phyloP scores from a whole-genome alignment of 1,140 invertebrate species.

The Eufriesea mexicana region DNA sequence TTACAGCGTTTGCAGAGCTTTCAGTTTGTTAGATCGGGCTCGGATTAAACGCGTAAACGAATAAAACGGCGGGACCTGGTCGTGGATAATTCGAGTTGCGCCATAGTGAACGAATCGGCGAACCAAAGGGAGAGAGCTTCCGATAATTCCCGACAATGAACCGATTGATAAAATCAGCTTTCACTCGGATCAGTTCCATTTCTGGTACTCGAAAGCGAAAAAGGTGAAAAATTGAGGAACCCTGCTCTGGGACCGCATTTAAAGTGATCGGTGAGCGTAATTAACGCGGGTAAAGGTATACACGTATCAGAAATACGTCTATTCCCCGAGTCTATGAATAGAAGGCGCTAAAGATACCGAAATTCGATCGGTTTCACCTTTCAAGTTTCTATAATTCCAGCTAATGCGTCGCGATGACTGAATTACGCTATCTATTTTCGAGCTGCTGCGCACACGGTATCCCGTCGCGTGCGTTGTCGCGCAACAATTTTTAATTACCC shows the following conservation, averaged over 20 bases:
- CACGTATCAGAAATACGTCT: neutral
- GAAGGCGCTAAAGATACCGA: neutral
- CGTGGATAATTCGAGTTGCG: too few relatives aligned
- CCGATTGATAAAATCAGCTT: neutral
- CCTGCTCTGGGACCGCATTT: too few relatives aligned
- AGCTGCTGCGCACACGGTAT: neutral
- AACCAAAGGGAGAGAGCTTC: neutral
- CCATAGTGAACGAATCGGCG: neutral
- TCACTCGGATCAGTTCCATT: neutral
- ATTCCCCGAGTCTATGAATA: neutral
- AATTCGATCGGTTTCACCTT: neutral
- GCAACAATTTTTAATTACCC: neutral
- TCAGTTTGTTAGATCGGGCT: neutral
- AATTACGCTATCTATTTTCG: neutral
- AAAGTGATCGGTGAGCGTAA: neutral
- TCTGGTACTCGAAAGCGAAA: neutral
- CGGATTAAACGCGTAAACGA: neutral
- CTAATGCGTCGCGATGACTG: neutral
- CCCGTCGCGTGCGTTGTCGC: neutral
- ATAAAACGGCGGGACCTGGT: neutral
- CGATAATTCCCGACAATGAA: constrained; percentile 7
- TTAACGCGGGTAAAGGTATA: neutral
- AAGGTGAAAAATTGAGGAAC: neutral
- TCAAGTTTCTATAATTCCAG: neutral
- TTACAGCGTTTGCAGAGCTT: neutral